Percentiles rank a stretch among this genome's conserved stretches.
phyloP scores from a whole-genome alignment of 2,888 invertebrate genomes.

The Hecatera dysodea region DNA sequence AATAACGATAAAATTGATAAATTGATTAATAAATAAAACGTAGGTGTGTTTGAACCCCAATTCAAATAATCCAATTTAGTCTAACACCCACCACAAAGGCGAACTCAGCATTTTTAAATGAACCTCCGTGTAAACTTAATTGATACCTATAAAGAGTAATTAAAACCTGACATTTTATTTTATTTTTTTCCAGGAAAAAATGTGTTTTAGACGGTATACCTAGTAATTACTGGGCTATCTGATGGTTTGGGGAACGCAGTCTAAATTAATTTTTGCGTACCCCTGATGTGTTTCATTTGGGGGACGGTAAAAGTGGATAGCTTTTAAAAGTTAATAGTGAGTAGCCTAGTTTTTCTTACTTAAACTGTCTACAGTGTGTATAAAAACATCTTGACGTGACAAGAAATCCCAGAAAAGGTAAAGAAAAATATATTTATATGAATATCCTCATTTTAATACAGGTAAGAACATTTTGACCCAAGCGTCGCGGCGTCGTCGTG shows the following conservation, averaged over 20 bases:
- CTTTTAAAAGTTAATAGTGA: slow-evolving; percentile 23
- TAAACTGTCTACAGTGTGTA: too few species aligned
- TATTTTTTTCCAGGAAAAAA: slow-evolving; percentile 38
- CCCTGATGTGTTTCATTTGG: slow-evolving; percentile 15
- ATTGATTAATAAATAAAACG: slow-evolving; percentile 50
- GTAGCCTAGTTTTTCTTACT: too few species aligned
- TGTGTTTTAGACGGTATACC: slow-evolving; percentile 10
- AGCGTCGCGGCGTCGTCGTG: too few species aligned
- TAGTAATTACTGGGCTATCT: slow-evolving; percentile 58
- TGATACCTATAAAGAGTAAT: slow-evolving; percentile 61
- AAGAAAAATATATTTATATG: too few species aligned
- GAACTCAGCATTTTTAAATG: slow-evolving; percentile 52
- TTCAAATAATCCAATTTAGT: slow-evolving; percentile 50
- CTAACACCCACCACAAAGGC: slow-evolving; percentile 5
- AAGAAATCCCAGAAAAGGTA: too few species aligned
- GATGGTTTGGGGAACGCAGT: slow-evolving; percentile 14
- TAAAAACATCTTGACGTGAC: too few species aligned
- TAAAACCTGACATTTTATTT: slow-evolving; percentile 52
- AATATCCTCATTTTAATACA: too few species aligned
- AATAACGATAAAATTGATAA: slow-evolving; percentile 24
- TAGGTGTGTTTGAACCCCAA: slow-evolving; percentile 1
- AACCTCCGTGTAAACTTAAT: slow-evolving; percentile 53
- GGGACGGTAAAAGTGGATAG: slow-evolving; percentile 22
- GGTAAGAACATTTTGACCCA: too few species aligned
- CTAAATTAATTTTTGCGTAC: slow-evolving; percentile 44